phyloP scores from a whole-genome alignment of 1,140 invertebrate species.

The Heliconius congener region DNA sequence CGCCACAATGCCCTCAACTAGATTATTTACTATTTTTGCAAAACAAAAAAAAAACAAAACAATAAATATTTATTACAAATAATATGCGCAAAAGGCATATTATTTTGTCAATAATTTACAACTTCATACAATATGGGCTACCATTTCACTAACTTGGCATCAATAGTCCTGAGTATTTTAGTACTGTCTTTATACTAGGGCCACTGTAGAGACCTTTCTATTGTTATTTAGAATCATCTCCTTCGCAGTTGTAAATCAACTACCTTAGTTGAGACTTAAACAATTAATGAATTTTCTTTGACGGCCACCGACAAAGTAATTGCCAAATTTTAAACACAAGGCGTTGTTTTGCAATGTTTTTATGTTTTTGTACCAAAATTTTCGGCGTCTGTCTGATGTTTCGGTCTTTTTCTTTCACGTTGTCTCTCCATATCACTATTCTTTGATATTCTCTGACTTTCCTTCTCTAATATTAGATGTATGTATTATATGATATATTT shows the following conservation, averaged over 20 bases:
- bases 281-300: background rate
- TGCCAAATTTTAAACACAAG: background rate
- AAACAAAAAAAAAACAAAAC: constrained; percentile 31
- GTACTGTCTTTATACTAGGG: constrained; percentile 48
- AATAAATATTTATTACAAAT: constrained; percentile 55
- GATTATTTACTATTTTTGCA: too few species aligned
- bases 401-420: too few species aligned
- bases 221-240: background rate
- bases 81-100: constrained; percentile 44
- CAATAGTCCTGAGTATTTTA: constrained; percentile 47
- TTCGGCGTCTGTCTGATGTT: background rate
- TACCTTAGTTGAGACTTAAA: background rate
- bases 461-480: too few species aligned
- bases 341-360: background rate
- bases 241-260: background rate
- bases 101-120: constrained; percentile 50
- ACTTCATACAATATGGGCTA: constrained; percentile 51
- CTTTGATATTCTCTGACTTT: too few species aligned
- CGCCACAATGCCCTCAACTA: too few species aligned
- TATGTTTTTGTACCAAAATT: background rate
- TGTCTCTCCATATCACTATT: too few species aligned
- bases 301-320: constrained; percentile 1
- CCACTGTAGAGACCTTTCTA: background rate
- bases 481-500: too few species aligned
- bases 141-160: constrained; percentile 40